Evolutionary conservation across 2,797 vertebrate species (phyloP).

Genomic region (Triplophysa bombifrons): DNA sequence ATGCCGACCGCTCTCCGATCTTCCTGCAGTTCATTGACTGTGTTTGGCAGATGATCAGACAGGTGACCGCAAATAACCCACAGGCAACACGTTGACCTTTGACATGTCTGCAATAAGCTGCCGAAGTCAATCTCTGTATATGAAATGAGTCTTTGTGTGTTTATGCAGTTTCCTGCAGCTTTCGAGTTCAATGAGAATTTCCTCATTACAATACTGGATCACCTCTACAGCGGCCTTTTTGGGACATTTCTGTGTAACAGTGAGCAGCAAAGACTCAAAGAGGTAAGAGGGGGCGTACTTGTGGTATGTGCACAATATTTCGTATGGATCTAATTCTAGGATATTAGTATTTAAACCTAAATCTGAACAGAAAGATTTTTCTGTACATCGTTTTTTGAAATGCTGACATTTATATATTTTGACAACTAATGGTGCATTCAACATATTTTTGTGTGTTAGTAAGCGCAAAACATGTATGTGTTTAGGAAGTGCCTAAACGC

Average conservation of each 20-base stretch:
- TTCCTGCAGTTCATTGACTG: conserved; percentile 98
- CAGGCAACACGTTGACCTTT: conserved; percentile 17
- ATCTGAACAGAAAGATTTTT: too few species aligned
- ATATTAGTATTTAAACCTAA: too few species aligned
- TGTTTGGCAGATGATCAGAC: conserved; percentile 97
- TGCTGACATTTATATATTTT: too few species aligned
- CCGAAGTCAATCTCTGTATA: neutral
- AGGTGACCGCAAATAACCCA: conserved; percentile 72
- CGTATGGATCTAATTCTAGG: neutral
- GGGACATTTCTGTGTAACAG: conserved; percentile 96
- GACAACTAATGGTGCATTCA: too few species aligned
- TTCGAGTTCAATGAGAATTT: conserved; percentile 98
- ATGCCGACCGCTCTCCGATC: conserved; percentile 93
- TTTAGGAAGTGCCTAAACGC: conserved; percentile 88
- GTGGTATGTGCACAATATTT: neutral
- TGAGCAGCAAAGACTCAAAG: conserved; percentile 90
- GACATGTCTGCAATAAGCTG: neutral
- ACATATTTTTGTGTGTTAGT: neutral
- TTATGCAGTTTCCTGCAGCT: conserved; percentile 89
- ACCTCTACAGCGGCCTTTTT: conserved; percentile 96
- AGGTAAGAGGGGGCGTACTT: conserved; percentile 75
- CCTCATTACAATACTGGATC: conserved; percentile 93
- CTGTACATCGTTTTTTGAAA: too few species aligned
- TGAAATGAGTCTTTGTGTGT: conserved; percentile 43
- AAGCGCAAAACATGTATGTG: conserved; percentile 17